Conservation (phyloP, 2,888 invertebrate species). For the Leucophenga montana region DNA sequence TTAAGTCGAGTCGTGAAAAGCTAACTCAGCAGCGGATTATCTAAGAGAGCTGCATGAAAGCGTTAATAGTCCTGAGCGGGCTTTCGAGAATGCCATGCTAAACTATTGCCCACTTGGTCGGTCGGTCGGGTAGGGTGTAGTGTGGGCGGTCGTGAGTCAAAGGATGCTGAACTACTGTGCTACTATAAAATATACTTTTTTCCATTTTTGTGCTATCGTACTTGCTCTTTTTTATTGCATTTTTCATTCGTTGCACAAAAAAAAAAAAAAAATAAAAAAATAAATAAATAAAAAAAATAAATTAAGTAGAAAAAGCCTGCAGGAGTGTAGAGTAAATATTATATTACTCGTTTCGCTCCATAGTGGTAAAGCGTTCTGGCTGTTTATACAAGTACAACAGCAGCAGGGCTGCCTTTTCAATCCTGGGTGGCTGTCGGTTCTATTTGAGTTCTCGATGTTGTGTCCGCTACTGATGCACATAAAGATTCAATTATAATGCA, state of each 20-base stretch:
- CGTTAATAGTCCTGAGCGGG: conserved; percentile 49
- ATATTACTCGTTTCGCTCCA: conserved; percentile 30
- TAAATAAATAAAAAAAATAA: background rate
- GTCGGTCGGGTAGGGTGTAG: conserved; percentile 14
- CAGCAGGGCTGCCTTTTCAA: no score
- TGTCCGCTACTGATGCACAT: conserved; percentile 58
- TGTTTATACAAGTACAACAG: no score
- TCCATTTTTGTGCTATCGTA: conserved; percentile 53
- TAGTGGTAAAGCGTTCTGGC: conserved; percentile 17
- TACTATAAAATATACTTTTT: conserved; percentile 62
- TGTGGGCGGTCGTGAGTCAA: conserved; percentile 47
- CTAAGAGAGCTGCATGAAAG: conserved; percentile 59
- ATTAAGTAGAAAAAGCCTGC: no score
- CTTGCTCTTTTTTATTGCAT: conserved; percentile 62
- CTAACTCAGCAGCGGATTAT: conserved; percentile 66
- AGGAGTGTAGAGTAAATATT: conserved; percentile 58
- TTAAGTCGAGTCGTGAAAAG: conserved; percentile 54
- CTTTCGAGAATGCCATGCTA: background rate
- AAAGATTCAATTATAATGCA: conserved; percentile 71
- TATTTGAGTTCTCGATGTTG: no score
- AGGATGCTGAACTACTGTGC: conserved; percentile 36
- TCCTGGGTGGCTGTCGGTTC: no score
- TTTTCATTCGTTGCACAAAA: conserved; percentile 56
- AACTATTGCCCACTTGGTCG: background rate
- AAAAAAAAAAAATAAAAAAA: conserved; percentile 43